These are phyloP conservation scores for Unio pictorum DNA, from an alignment of 2,888 invertebrate species.

Conservation along the genomic window DNA sequence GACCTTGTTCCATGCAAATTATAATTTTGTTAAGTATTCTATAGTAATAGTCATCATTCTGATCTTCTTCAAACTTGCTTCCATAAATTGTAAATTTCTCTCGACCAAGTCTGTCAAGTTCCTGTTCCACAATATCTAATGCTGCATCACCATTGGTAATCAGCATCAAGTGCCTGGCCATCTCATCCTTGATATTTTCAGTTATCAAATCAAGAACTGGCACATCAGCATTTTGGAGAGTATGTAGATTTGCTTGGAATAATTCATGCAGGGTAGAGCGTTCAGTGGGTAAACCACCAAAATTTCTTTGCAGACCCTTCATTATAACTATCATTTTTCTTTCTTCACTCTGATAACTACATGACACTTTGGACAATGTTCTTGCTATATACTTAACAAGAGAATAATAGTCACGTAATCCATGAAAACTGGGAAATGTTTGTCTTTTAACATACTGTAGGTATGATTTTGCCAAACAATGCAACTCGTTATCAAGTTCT, in stretches of 20 bases:
- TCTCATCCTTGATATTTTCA: slow-evolving; percentile 37
- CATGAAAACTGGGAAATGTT: slow-evolving; percentile 41
- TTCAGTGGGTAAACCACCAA: slow-evolving; percentile 44
- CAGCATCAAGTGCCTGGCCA: slow-evolving; percentile 46
- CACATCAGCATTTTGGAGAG: not conserved
- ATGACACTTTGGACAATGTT: not conserved
- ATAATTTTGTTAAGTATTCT: slow-evolving; percentile 50
- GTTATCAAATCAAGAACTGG: slow-evolving; percentile 30
- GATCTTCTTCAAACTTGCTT: slow-evolving; percentile 53
- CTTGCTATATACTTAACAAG: slow-evolving; percentile 23
- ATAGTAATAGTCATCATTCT: slow-evolving; percentile 54
- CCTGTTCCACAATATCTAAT: slow-evolving; percentile 32
- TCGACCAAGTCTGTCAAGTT: not conserved
- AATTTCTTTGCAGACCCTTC: slow-evolving; percentile 45
- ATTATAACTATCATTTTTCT: slow-evolving; percentile 16
- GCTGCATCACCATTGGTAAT: slow-evolving; percentile 44
- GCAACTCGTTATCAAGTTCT: slow-evolving; percentile 12
- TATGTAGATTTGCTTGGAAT: slow-evolving; percentile 17
- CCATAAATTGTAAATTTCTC: slow-evolving; percentile 45
- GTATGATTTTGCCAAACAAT: slow-evolving; percentile 21
- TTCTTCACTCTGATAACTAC: slow-evolving; percentile 2
- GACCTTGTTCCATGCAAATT: slow-evolving; percentile 53
- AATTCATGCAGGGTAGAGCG: slow-evolving; percentile 14
- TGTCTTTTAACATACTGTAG: slow-evolving; percentile 15
- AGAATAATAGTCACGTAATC: slow-evolving; percentile 44